Evolutionary conservation across 2,113 vertebrate genomes (phyloP), one percentile per base, ranked within the genome.

Genomic region (Anseranas semipalmata): DNA sequence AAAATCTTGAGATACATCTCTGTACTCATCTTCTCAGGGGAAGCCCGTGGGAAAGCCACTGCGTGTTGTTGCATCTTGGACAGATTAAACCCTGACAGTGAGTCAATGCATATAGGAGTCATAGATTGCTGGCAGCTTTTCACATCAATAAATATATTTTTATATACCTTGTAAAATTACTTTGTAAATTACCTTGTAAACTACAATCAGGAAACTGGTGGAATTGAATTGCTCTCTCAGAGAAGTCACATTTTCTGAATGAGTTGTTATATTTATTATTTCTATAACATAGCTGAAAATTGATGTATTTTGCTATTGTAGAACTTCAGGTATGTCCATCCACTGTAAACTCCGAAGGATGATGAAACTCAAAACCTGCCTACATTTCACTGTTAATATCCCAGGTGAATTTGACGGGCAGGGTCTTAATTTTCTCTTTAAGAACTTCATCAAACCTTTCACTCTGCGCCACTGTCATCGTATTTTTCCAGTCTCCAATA

Each of bases 401-500:
- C 97, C 97, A 98, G 58, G 71, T 68, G 60, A 95, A 95, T 59
- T 95, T 95, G 68, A 97, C 53, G 35, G 98, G 93, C 20, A 97
- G 24, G 37, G 55, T 72, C 85, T 96, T 89, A 32, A 97, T 95
- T 55, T 95, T 94, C 12, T 59, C 87, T 9, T 84, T 9, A 62
- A 96, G 93, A 50, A 91, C 48, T 46, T 72, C 43, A 37, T 98
- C 94, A 85, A 98, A 97, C 67, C 28, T 90, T 67, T 97, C 96
- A 87, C 5, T 98, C 65, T 98, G 97, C 6, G 93, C 93, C 58
- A 97, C 90, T 15, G 97, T 97, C 58, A 97, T 95, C 21, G 32
- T 39, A 73, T 91, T 73, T 91, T 98, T 98, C 96, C 97, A 97
- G 83, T 98, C 97, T 68, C 97, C 97, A 37, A 96, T 1, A 12